phyloP scores from a whole-genome alignment of 2,888 invertebrate species.

The Drosophila ezoana region DNA sequence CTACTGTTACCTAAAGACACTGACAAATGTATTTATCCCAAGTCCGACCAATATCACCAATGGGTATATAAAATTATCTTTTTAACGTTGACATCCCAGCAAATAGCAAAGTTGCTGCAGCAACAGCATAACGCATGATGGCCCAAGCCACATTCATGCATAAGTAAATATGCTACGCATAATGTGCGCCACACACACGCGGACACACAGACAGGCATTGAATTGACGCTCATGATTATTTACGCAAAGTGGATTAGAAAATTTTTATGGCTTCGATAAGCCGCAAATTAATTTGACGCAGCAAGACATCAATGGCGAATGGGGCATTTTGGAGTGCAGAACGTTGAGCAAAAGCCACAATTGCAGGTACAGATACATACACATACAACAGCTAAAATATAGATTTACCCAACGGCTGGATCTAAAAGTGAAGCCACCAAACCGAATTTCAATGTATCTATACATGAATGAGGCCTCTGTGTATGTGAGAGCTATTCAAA shows the following conservation, averaged over 20 bases:
- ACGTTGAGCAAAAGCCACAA: slow-evolving; percentile 10
- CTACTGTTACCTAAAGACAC: not conserved
- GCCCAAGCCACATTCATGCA: slow-evolving; percentile 7
- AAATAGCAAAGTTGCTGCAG: slow-evolving; percentile 17
- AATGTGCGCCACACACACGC: not conserved
- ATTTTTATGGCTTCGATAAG: slow-evolving; percentile 77
- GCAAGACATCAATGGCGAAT: slow-evolving; percentile 28
- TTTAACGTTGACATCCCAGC: slow-evolving; percentile 22
- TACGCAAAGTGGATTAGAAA: slow-evolving; percentile 77
- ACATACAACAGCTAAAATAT: slow-evolving; percentile 8
- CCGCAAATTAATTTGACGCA: slow-evolving; percentile 74
- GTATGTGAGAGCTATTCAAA: not conserved
- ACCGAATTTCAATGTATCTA: slow-evolving; percentile 25
- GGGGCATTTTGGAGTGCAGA: not conserved
- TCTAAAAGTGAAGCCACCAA: slow-evolving; percentile 36
- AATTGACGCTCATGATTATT: slow-evolving; percentile 78
- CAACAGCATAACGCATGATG: not conserved
- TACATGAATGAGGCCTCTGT: not conserved
- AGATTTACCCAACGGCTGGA: slow-evolving; percentile 8
- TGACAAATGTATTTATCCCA: not conserved
- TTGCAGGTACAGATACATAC: slow-evolving; percentile 5
- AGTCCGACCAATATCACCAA: not conserved
- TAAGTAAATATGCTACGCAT: slow-evolving; percentile 25
- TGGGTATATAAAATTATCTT: slow-evolving; percentile 15
- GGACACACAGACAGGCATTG: slow-evolving; percentile 46